A percentile compares a stretch with the other conserved stretches of the same genome.
Evolutionary conservation across 2,113 vertebrate species (phyloP).

Genomic region (Paraplagusia blochii): DNA sequence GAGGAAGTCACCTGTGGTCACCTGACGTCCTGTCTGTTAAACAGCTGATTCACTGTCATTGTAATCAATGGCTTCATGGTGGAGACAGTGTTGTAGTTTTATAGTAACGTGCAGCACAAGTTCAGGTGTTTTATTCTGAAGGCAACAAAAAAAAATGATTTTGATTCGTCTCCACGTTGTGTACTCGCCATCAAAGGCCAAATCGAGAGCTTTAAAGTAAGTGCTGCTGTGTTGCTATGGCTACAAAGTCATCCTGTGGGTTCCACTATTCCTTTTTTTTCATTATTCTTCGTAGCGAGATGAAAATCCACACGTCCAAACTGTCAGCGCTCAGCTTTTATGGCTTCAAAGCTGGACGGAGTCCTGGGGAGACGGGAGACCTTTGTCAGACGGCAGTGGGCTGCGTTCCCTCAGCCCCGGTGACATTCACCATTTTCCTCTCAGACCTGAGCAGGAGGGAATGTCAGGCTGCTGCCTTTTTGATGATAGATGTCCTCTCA

Average conservation of each 20-base stretch:
- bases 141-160: slow-evolving; percentile 10
- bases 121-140: slow-evolving; percentile 24
- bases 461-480: slow-evolving; percentile 17
- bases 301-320: slow-evolving; percentile 50
- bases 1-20: no score
- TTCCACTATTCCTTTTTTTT: slow-evolving; percentile 38
- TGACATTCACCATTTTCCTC: slow-evolving; percentile 51
- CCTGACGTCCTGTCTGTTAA: no score
- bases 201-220: slow-evolving; percentile 52
- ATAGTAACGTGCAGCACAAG: slow-evolving; percentile 18
- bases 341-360: slow-evolving; percentile 57
- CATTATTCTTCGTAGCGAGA: slow-evolving; percentile 20
- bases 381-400: slow-evolving; percentile 45
- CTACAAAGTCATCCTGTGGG: slow-evolving; percentile 60
- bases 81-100: slow-evolving; percentile 4
- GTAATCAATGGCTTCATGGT: not conserved
- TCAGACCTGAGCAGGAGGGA: slow-evolving; percentile 44
- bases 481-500: slow-evolving; percentile 16
- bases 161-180: slow-evolving; percentile 22
- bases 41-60: no score
- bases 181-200: slow-evolving; percentile 63
- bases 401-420: slow-evolving; percentile 38
- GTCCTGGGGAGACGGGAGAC: slow-evolving; percentile 44
- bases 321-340: slow-evolving; percentile 54
- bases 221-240: slow-evolving; percentile 65